A percentile compares a stretch with the other conserved stretches of the same genome.
These are phyloP conservation scores for Scartelaos histophorus DNA, from an alignment of 2,113 vertebrate genomes.

Conservation along the genomic window DNA sequence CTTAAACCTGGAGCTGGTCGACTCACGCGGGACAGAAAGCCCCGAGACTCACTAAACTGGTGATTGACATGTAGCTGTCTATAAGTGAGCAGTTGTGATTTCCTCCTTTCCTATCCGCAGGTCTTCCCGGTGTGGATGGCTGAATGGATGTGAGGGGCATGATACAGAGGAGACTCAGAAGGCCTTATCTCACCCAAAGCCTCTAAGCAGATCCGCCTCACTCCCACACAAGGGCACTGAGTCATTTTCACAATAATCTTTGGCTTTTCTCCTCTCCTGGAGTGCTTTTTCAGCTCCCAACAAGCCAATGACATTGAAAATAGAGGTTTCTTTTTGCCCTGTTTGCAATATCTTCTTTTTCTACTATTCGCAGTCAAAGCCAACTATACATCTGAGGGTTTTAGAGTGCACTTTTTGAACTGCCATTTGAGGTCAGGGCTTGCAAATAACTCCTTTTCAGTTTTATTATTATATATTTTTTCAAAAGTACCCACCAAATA, in stretches of 20 bases:
- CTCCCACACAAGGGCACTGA: slow-evolving; percentile 33
- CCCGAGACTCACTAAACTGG: slow-evolving; percentile 43
- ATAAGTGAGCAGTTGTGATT: slow-evolving; percentile 38
- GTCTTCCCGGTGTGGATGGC: slow-evolving; percentile 40
- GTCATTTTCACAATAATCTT: slow-evolving; percentile 26
- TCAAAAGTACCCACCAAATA: no score
- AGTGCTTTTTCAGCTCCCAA: slow-evolving; percentile 18
- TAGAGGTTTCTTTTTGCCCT: slow-evolving; percentile 4
- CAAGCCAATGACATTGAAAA: slow-evolving; percentile 8
- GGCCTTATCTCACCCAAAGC: slow-evolving; percentile 54
- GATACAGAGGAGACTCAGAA: slow-evolving; percentile 32
- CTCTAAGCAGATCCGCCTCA: slow-evolving; percentile 32
- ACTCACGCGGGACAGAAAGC: background rate
- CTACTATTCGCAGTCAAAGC: background rate
- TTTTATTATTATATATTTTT: no score
- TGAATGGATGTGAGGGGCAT: slow-evolving; percentile 54
- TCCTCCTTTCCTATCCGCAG: slow-evolving; percentile 26
- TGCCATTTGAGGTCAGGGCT: no score
- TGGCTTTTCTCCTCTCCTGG: slow-evolving; percentile 14
- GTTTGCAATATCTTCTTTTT: slow-evolving; percentile 17
- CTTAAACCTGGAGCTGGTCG: background rate
- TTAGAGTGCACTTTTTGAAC: no score
- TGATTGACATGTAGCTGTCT: slow-evolving; percentile 52
- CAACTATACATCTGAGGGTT: background rate
- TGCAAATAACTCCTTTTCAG: no score